Base-by-base conservation (phyloP, 2,888 invertebrate genomes). In the Nephrotoma appendiculata region DNA sequence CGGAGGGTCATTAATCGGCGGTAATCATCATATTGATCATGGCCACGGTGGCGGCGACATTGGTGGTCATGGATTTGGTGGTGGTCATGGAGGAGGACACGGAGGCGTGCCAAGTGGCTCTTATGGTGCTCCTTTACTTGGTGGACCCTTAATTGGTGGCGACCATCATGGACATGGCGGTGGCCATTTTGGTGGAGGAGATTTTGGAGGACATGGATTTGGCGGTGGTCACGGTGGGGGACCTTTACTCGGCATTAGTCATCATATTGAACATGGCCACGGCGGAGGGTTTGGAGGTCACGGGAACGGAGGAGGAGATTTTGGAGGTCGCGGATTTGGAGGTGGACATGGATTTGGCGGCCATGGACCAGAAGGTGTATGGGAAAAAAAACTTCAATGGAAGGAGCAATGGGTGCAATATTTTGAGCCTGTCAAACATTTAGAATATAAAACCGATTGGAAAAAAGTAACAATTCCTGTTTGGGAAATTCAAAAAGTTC, bases 371-470 rank as follows among this genome's bases (percentile, higher is more conserved):
- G 31, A 71, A 89, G 96, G 96, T 87, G 94, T 94, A 88, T 96
- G 95, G 96, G 95, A 96, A 91, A 96, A 96, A 91, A 96, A 96
- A 91, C 92, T 96, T 85, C 94, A 94, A 43, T 97, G 96, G 96
- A 96, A 96, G 91, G 95, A 95, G 87, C 96, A 96, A 88, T 96
- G 95, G 95, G 90, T 90, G 5, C 90, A 91, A 88, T 90, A 95
- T 43, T 95, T 95, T 95, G 95, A 96, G 91, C 94, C 94, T 0
- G 94, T 95, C 84, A 95, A 96, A 89, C 96, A 96, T 90, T 92
- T 91, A 88, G 91, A 95, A 41, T 96, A 95, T 95, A 95, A 95
- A 91, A 94, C 94, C 0, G 95, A 95, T 90, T 96, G 95, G 95
- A 95, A 95, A 89, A 95, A 96, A 89, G 92, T 95, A 52, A 94